phyloP scores from a whole-genome alignment of 1,140 invertebrate species.

The Heliconius eleuchia region DNA sequence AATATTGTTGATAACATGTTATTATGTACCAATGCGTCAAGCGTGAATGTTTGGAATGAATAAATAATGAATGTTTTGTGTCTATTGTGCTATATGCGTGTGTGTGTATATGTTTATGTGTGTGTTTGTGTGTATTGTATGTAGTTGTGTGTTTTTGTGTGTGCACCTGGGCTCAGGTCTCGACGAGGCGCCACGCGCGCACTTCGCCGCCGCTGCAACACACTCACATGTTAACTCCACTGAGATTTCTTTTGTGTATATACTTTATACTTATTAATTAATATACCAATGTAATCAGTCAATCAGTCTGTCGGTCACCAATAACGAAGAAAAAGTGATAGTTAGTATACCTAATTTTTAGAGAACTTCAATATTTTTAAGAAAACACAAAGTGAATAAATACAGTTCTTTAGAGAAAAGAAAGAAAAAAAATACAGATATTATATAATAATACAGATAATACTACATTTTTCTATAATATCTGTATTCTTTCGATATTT shows the following conservation, averaged over 20 bases:
- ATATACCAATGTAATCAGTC: not conserved
- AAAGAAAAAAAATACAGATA: not conserved
- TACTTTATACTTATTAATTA: not conserved
- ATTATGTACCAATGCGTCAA: conserved; percentile 24
- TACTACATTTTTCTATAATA: not conserved
- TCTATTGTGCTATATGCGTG: conserved; percentile 25
- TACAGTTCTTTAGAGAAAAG: not conserved
- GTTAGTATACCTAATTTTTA: not conserved
- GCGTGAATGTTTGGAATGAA: conserved; percentile 17
- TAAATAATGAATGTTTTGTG: not conserved
- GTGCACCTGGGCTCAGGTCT: conserved; percentile 63
- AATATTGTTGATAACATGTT: conserved; percentile 15
- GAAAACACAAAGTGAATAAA: not conserved
- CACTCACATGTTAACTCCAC: conserved; percentile 49
- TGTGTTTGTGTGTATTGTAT: conserved; percentile 3
- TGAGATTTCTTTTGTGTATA: not conserved
- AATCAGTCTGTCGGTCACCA: too few species aligned
- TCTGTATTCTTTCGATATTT: too few species aligned
- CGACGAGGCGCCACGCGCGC: conserved; percentile 86
- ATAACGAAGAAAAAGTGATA: not conserved
- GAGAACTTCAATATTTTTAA: not conserved
- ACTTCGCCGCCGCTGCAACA: conserved; percentile 90
- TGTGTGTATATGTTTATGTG: conserved; percentile 21
- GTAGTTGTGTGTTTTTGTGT: conserved; percentile 31
- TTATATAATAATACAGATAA: too few species aligned